Conservation (phyloP, 2,797 vertebrate species). For the Lutjanus campechanus region DNA sequence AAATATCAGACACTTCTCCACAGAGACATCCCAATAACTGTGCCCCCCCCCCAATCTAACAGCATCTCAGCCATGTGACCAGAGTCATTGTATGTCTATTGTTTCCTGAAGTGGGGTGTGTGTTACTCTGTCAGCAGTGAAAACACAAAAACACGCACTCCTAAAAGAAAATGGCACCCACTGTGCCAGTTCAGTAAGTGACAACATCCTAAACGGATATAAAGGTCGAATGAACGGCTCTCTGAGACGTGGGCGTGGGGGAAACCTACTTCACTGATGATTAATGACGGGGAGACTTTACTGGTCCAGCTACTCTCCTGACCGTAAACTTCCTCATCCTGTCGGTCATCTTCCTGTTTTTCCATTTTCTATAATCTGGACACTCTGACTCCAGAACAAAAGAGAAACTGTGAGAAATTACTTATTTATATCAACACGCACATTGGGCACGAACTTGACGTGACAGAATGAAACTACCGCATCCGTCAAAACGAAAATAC, state of each 20-base stretch:
- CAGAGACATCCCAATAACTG: slow-evolving; percentile 11
- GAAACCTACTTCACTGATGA: not conserved
- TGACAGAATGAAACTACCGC: not conserved
- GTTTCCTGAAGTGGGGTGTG: slow-evolving; percentile 62
- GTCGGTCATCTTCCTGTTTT: slow-evolving; percentile 59
- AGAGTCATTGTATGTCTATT: slow-evolving; percentile 38
- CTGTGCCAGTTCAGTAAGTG: not conserved
- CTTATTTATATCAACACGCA: not conserved
- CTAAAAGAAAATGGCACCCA: not conserved
- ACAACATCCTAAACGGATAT: not conserved
- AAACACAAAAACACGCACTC: slow-evolving; percentile 12
- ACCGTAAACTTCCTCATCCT: slow-evolving; percentile 64
- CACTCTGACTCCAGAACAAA: slow-evolving; percentile 3
- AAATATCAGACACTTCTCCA: slow-evolving; percentile 31
- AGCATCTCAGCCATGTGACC: slow-evolving; percentile 35
- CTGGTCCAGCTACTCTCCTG: slow-evolving; percentile 1
- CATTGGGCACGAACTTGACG: no score
- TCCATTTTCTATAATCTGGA: slow-evolving; percentile 21
- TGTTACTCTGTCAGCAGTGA: slow-evolving; percentile 40
- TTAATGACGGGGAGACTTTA: not conserved
- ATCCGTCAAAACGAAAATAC: not conserved
- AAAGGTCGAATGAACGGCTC: not conserved
- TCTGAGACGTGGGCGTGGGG: not conserved
- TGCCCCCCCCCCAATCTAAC: slow-evolving; percentile 2
- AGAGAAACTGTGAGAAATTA: slow-evolving; percentile 12